Evolutionary conservation across 1,140 invertebrate genomes (phyloP).

Genomic region (Drosophila cardini): DNA sequence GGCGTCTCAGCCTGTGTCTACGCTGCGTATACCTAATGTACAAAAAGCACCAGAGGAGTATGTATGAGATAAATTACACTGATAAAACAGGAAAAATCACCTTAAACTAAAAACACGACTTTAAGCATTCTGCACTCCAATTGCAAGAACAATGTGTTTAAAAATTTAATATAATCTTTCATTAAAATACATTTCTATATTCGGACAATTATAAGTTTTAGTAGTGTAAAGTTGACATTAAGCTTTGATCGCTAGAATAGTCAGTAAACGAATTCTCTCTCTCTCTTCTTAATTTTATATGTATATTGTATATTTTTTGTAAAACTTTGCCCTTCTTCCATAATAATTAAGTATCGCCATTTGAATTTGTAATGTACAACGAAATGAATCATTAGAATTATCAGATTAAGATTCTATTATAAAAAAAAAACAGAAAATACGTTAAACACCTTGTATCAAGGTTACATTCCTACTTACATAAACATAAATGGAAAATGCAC

Average conservation of each 20-base stretch:
- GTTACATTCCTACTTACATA: slow-evolving; percentile 48
- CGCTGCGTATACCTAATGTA: slow-evolving; percentile 88
- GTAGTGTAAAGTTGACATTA: too few relatives aligned
- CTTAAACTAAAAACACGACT: too few relatives aligned
- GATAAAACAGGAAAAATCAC: too few relatives aligned
- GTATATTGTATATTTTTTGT: slow-evolving; percentile 46
- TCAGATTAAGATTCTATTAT: slow-evolving; percentile 9
- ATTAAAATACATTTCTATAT: too few relatives aligned
- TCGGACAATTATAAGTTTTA: too few relatives aligned
- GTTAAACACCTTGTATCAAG: slow-evolving; percentile 83
- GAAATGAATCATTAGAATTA: slow-evolving; percentile 42
- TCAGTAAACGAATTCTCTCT: neutral
- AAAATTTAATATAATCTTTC: too few relatives aligned
- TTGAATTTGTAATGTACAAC: slow-evolving; percentile 74
- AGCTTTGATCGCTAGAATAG: too few relatives aligned
- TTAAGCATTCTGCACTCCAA: too few relatives aligned
- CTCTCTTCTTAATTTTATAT: too few relatives aligned
- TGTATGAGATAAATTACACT: slow-evolving; percentile 85
- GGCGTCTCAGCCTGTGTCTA: slow-evolving; percentile 84
- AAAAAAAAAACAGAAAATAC: neutral
- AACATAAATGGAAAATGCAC: slow-evolving; percentile 38
- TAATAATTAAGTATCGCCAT: slow-evolving; percentile 66
- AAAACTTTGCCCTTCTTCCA: slow-evolving; percentile 14
- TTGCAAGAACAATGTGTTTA: too few relatives aligned
- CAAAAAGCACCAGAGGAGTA: slow-evolving; percentile 93